Base-by-base conservation (phyloP, 2,797 vertebrate genomes). In the Neosilurus hyrtlii region DNA sequence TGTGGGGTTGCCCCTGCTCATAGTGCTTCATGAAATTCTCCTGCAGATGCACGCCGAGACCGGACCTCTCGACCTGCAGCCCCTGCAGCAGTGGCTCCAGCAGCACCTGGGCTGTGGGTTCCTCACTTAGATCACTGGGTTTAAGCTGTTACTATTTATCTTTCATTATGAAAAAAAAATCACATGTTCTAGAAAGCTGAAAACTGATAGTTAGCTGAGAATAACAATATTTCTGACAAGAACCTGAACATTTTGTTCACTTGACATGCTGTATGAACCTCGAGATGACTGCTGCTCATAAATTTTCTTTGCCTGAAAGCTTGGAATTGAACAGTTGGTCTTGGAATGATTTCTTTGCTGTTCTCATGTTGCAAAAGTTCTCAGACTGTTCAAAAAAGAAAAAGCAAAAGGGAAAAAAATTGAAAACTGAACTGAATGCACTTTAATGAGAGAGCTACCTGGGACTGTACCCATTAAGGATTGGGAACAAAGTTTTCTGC, bases 1-100 rank as follows among this genome's bases (percentile, higher is more conserved):
- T 91, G 89, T 98, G 82, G 95, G 96, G 84, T 88, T 98, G 89
- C 98, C 97, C 0, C 92, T 99, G 85, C 93, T 99, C 90, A 95
- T 93, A 62, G 94, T 92, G 72, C 92, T 97, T 83, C 94, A 94
- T 49, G 97, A 99, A 91, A 94, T 97, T 81, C 92, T 98, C 85
- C 79, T 91, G 76, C 93, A 96, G 90, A 96, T 99, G 94, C 94
- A 94, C 92, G 81, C 88, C 43, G 97, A 99, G 91, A 92, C 92
- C 16, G 93, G 92, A 88, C 89, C 90, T 0, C 91, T 94, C 8
- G 90, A 95, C 73, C 87, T 95, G 0, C 94, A 95, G 88, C 91
- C 89, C 26, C 9, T 95, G 49, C 89, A 96, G 83, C 91, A 92
- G 77, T 95, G 95, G 95, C 90, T 95, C 86, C 95, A 96, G 88